Percentiles rank a stretch among this genome's conserved stretches.
Conservation (phyloP, 1,140 invertebrate species). For the Aphelenchoides fujianensis region DNA sequence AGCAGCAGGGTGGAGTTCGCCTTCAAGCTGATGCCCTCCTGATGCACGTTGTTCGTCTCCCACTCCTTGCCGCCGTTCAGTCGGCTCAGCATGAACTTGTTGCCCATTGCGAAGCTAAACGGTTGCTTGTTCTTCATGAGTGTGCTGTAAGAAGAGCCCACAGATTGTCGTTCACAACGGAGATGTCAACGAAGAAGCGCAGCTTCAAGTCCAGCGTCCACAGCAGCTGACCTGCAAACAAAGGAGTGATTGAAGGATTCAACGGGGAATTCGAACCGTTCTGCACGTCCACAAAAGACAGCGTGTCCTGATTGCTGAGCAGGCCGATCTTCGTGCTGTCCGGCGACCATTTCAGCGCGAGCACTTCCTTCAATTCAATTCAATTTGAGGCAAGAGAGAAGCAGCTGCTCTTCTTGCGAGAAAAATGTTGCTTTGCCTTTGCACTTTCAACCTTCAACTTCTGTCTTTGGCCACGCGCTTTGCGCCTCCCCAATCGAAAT, state of each 20-base stretch:
- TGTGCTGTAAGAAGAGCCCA: too few relatives aligned
- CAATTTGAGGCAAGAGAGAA: not conserved
- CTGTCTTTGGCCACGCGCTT: too few relatives aligned
- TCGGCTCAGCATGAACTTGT: constrained; percentile 39
- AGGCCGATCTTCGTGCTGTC: constrained; percentile 30
- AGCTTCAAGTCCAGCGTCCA: constrained; percentile 40
- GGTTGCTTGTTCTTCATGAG: too few relatives aligned
- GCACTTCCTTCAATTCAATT: constrained; percentile 19
- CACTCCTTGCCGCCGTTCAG: constrained; percentile 31
- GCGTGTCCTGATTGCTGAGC: constrained; percentile 27
- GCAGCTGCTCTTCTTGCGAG: too few relatives aligned
- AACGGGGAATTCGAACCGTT: too few relatives aligned
- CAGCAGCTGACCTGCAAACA: constrained; percentile 8
- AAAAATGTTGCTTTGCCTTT: too few relatives aligned
- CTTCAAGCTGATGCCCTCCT: constrained; percentile 34
- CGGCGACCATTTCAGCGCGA: constrained; percentile 32
- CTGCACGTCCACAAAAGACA: constrained; percentile 18
- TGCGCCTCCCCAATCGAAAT: too few relatives aligned
- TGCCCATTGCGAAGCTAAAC: constrained; percentile 29
- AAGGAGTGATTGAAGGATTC: too few relatives aligned
- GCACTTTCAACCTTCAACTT: constrained; percentile 5
- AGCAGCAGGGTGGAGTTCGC: constrained; percentile 27
- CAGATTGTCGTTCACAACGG: constrained; percentile 14
- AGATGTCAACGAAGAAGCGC: constrained; percentile 38
- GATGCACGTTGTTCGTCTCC: constrained; percentile 37